Evolutionary conservation across 1,140 invertebrate genomes (phyloP), one percentile per base, ranked within the genome.

Genomic region (Helicoverpa zea): DNA sequence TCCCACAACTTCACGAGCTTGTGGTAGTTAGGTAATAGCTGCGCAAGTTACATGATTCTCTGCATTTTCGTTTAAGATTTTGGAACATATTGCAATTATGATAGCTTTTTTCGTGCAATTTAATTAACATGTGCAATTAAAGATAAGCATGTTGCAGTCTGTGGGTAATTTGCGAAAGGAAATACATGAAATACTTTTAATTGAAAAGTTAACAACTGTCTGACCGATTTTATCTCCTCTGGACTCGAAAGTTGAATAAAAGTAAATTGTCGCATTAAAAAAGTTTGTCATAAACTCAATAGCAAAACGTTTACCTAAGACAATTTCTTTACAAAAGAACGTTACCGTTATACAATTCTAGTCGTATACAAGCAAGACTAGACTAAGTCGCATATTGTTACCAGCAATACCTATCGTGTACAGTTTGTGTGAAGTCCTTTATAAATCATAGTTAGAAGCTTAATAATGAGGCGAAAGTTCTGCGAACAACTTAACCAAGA

Each of bases 401-500:
- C 63, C 11, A n/a, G 1, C 54, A 56, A 63, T 76, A 61, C 23
- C 68, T 72, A 56, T 61, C n/a, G 29, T 14, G 58, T 51, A 16
- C 49, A 76, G 47, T 12, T 9, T 52, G 4, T 13, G 14, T 43
- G 14, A 51, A 47, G 10, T 47, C 35, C 58, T 63, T 63, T 76
- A 76, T 76, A 61, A 76, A 76, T 76, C 16, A 59, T 64, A 79
- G 35, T 61, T 61, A 52, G 35, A 52, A 72, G 61, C 66, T 72
- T 79, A 79, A 49, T 79, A 79, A 72, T 61, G 66, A 79, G 18
- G 14, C 54, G 9, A 72, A 73, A 79, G 66, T 79, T 79, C 18
- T 52, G 30, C 59, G 35, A 43, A 43, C 43, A 13, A 11, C 58
- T 63, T 75, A 12, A 18, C 14, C 3, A n/a, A 66, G 11, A 56